Percentiles rank a stretch among this genome's conserved stretches.
phyloP scores from a whole-genome alignment of 2,888 invertebrate genomes.

The Subacronicta megacephala region DNA sequence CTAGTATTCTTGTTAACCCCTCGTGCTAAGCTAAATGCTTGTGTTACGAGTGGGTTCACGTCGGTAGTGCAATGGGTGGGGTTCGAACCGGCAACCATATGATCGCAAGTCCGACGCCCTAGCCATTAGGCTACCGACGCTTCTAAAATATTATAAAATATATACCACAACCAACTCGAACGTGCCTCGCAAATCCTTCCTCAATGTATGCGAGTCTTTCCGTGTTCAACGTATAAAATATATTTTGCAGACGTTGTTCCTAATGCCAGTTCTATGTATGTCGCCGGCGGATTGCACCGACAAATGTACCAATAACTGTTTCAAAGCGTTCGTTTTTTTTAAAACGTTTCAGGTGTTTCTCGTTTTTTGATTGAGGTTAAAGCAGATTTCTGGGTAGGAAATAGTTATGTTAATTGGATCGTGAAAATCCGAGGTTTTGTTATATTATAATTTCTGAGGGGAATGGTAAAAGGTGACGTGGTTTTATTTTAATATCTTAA shows the following conservation, averaged over 20 bases:
- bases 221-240: constrained; percentile 49
- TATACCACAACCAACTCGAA: constrained; percentile 17
- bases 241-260: constrained; percentile 38
- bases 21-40: too few relatives aligned
- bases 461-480: too few relatives aligned
- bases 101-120: too few relatives aligned
- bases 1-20: too few relatives aligned
- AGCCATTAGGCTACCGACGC: too few relatives aligned
- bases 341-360: background rate
- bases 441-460: background rate
- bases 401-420: background rate
- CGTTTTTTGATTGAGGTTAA: constrained; percentile 3
- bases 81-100: too few relatives aligned
- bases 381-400: background rate
- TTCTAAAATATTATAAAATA: too few relatives aligned
- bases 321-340: constrained; percentile 30
- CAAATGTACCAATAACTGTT: constrained; percentile 51
- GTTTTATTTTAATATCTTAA: too few relatives aligned
- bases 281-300: constrained; percentile 50
- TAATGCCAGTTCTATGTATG: constrained; percentile 71
- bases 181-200: constrained; percentile 27
- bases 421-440: background rate
- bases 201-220: constrained; percentile 22
- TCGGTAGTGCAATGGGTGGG: too few relatives aligned
- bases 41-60: too few relatives aligned